Percentiles rank a stretch among this genome's conserved stretches.
Conservation (phyloP, 37 sponge, comb jelly and placozoan species). For the Spongilla lacustris region DNA sequence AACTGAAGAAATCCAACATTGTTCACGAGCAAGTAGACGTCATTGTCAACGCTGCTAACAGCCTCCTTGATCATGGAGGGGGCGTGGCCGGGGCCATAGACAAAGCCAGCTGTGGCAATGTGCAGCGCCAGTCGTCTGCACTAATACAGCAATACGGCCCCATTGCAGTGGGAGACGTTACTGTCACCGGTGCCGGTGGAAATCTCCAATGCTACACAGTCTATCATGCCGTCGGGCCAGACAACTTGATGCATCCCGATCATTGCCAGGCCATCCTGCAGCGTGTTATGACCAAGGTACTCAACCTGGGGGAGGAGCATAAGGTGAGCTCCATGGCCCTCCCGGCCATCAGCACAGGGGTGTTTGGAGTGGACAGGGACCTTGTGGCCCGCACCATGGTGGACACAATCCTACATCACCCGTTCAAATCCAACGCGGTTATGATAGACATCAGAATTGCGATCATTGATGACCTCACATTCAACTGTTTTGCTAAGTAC, state of each 20-base stretch:
- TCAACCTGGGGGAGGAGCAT: slow-evolving; percentile 26
- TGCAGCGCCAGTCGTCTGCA: slow-evolving; percentile 32
- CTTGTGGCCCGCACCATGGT: slow-evolving; percentile 36
- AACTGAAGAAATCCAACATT: slow-evolving; percentile 66
- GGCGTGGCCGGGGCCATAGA: slow-evolving; percentile 78
- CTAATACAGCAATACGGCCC: neutral
- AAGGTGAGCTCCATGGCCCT: slow-evolving; percentile 52
- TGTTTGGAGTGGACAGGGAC: slow-evolving; percentile 60
- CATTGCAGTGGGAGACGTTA: slow-evolving; percentile 52
- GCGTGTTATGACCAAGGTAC: slow-evolving; percentile 23
- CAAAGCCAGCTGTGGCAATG: slow-evolving; percentile 51
- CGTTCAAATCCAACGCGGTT: slow-evolving; percentile 11
- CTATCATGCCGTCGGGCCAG: slow-evolving; percentile 77
- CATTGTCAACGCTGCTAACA: slow-evolving; percentile 84
- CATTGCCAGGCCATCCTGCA: slow-evolving; percentile 27
- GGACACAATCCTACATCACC: slow-evolving; percentile 35
- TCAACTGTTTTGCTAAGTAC: slow-evolving; percentile 17
- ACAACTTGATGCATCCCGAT: neutral
- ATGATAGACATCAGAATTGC: slow-evolving; percentile 73
- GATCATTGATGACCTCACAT: slow-evolving; percentile 63
- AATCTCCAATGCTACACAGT: slow-evolving; percentile 45
- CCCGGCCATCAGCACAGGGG: slow-evolving; percentile 79
- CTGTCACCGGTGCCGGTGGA: slow-evolving; percentile 70
- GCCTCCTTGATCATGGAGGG: slow-evolving; percentile 39
- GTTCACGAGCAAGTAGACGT: slow-evolving; percentile 57